Evolutionary conservation across 2,888 invertebrate species (phyloP).

Genomic region (Drosophila macrospina): DNA sequence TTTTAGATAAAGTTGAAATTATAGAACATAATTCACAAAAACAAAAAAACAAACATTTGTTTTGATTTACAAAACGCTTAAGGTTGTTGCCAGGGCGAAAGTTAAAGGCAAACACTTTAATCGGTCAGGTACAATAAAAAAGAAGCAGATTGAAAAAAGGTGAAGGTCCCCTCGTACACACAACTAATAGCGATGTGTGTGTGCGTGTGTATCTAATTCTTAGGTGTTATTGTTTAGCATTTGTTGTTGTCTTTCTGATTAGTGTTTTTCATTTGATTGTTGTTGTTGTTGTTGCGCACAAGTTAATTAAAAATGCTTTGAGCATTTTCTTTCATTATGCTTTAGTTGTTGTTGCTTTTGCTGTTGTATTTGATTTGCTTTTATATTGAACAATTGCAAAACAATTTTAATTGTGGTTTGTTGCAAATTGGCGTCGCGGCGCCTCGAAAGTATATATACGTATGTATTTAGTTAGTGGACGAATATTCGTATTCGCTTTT

Average conservation of each 20-base stretch:
- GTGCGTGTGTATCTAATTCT: constrained; percentile 24
- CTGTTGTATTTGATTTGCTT: constrained; percentile 31
- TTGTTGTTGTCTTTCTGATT: constrained; percentile 20
- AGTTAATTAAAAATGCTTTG: constrained; percentile 73
- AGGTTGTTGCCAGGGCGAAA: constrained; percentile 24
- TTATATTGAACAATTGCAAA: constrained; percentile 66
- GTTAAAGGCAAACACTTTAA: constrained; percentile 12
- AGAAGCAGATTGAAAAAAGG: constrained; percentile 42
- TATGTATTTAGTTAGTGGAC: constrained; percentile 16
- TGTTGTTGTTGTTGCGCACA: constrained; percentile 42
- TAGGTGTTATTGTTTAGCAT: constrained; percentile 18
- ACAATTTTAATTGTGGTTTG: constrained; percentile 58
- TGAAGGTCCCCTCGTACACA: constrained; percentile 36
- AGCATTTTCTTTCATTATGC: constrained; percentile 40
- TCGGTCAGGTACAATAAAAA: constrained; percentile 23
- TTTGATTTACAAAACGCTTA: constrained; percentile 1
- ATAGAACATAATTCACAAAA: constrained; percentile 5
- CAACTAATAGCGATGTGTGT: constrained; percentile 14
- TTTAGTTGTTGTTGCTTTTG: constrained; percentile 29
- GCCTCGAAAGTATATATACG: constrained; percentile 48
- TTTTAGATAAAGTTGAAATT: constrained; percentile 15
- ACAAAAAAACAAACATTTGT: constrained; percentile 6
- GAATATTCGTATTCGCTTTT: constrained; percentile 10
- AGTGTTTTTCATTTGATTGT: constrained; percentile 20
- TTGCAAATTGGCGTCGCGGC: constrained; percentile 62